These are phyloP conservation scores for Nephrotoma flavescens DNA, from an alignment of 2,888 invertebrate genomes.

Conservation along the genomic window DNA sequence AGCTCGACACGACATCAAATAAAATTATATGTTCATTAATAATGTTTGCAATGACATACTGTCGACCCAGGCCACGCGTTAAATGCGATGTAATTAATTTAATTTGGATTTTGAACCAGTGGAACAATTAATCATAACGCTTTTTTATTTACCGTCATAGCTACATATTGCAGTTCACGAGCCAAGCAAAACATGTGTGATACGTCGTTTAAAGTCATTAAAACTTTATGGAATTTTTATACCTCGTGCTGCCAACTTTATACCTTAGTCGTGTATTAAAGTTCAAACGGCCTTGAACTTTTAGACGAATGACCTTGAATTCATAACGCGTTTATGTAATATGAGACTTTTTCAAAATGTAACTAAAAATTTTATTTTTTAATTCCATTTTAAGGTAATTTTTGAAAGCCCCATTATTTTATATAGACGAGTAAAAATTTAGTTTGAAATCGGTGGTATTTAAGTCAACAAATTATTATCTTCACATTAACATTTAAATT, in stretches of 20 bases:
- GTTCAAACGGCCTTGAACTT: too few relatives aligned
- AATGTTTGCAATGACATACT: neutral
- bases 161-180: neutral
- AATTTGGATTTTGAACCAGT: neutral
- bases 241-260: too few relatives aligned
- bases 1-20: neutral
- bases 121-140: neutral
- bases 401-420: too few relatives aligned
- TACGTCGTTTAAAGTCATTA: too few relatives aligned
- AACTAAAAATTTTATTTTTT: too few relatives aligned
- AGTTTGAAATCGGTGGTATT: neutral
- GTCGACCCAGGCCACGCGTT: neutral
- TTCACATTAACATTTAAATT: neutral
- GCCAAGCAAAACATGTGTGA: neutral
- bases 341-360: too few relatives aligned
- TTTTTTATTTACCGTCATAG: neutral
- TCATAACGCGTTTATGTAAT: too few relatives aligned
- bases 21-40: neutral
- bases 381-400: too few relatives aligned
- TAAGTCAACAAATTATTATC: neutral
- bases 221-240: too few relatives aligned
- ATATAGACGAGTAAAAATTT: neutral
- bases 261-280: too few relatives aligned
- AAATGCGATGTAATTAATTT: neutral
- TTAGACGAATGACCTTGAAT: too few relatives aligned